These are phyloP conservation scores for Petrophora chlorosata DNA, from an alignment of 2,888 invertebrate genomes.

Conservation along the genomic window DNA sequence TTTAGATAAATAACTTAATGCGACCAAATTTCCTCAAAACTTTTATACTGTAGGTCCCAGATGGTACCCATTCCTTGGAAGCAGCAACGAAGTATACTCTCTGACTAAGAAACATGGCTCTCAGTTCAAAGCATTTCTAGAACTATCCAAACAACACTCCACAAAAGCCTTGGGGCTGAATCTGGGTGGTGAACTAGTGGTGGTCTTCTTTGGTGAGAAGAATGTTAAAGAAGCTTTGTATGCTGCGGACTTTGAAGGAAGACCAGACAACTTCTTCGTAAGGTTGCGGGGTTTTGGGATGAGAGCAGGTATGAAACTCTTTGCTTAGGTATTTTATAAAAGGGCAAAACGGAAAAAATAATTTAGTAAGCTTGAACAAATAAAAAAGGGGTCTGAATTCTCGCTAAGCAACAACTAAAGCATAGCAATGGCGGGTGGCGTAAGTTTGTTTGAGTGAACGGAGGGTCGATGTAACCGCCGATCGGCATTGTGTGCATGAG, in stretches of 20 bases:
- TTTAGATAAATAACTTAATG: too few species aligned
- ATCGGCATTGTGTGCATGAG: too few species aligned
- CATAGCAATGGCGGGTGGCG: too few species aligned
- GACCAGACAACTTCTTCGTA: slow-evolving; percentile 86
- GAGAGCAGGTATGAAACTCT: slow-evolving; percentile 70
- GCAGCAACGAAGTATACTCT: slow-evolving; percentile 15
- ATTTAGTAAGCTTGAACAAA: not conserved
- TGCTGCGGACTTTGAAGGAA: slow-evolving; percentile 82
- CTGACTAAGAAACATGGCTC: slow-evolving; percentile 27
- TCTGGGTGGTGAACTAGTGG: slow-evolving; percentile 78
- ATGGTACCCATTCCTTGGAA: slow-evolving; percentile 28
- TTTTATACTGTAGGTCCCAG: slow-evolving; percentile 22
- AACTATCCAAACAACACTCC: slow-evolving; percentile 67
- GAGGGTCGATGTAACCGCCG: too few species aligned
- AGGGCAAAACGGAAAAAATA: not conserved
- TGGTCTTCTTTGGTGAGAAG: slow-evolving; percentile 79
- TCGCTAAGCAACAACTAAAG: too few species aligned
- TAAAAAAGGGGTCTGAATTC: too few species aligned
- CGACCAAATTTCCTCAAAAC: too few species aligned
- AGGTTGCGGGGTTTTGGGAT: slow-evolving; percentile 83
- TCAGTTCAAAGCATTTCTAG: slow-evolving; percentile 79
- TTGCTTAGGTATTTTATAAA: too few species aligned
- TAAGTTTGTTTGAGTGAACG: too few species aligned
- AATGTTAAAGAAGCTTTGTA: slow-evolving; percentile 79
- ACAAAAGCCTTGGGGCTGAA: slow-evolving; percentile 84